Base-by-base conservation (phyloP, 2,888 invertebrate species). In the Rhimphoctona megacephalus region DNA sequence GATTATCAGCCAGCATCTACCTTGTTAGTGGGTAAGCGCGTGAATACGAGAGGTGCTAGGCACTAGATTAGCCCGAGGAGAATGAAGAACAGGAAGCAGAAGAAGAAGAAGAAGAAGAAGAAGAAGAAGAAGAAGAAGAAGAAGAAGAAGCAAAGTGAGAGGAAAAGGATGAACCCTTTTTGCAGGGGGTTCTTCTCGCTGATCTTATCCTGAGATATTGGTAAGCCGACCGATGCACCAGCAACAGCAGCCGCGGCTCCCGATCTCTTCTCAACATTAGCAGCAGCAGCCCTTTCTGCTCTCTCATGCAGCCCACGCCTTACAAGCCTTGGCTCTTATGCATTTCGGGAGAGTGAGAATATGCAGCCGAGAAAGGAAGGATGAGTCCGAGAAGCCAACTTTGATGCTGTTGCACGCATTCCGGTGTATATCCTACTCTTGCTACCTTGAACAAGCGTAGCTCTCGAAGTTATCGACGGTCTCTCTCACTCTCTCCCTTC, bases 1-100 rank as follows among this genome's bases (percentile, higher is more conserved):
- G 90, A 92, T 90, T 93, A 93, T 92, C 92, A 90, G 88, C 84
- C 85, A 86, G 89, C 89, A 92, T 92, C 92, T 92, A 90, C 91
- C 92, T 92, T 91, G 92, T 92, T 92, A 92, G 92, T 90, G 89
- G 87, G 87, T 89, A 79, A 87, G 82, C 90, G 91, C 90, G 92
- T 91, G 92, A 92, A 92, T 89, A 88, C 87, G 85, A 81, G 83
- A 88, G 89, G 85, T 88, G 83, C 82, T 88, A 89, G 89, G 81
- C 79, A 86, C 78, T 87, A 90, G 88, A 89, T 88, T 83, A 87
- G 84, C 79, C 69, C 78, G 66, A 64, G 82, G 81, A 81, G 82
- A 78, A 85, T 87, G 69, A 80, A 86, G 73, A 72, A 66, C 66
- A 36, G 39, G 46, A 66, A 66, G 76, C 70, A 70, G 80, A 57